These are phyloP conservation scores for Trachelus tabidus DNA, from an alignment of 2,888 invertebrate genomes.

Conservation along the genomic window DNA sequence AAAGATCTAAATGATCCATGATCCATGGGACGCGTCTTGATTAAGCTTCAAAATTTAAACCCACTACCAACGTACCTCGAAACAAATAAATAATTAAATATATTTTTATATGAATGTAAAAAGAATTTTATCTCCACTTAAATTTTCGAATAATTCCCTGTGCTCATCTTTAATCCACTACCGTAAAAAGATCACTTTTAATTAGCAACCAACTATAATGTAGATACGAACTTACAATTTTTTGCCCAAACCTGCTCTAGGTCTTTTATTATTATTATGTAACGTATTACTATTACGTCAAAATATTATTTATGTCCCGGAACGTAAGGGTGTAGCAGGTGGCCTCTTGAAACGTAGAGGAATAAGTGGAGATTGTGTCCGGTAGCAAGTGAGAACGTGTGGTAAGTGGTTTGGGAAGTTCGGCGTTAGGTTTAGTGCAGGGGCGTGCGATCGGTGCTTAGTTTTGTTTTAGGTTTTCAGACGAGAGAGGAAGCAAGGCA, in stretches of 20 bases:
- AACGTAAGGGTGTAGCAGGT: neutral
- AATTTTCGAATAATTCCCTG: neutral
- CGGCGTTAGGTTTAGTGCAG: conserved; percentile 5
- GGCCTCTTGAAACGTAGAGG: neutral
- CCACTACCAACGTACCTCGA: neutral
- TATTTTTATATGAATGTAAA: neutral
- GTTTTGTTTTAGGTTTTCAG: neutral
- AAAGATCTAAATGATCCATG: neutral
- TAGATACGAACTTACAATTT: neutral
- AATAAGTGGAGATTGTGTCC: conserved; percentile 3
- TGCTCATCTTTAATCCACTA: neutral
- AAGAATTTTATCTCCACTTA: neutral
- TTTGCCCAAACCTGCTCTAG: neutral
- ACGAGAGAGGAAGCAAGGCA: neutral
- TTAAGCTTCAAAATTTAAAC: neutral
- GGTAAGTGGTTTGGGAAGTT: neutral
- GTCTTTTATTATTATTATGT: neutral
- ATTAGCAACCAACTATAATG: too few relatives aligned
- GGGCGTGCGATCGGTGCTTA: conserved; percentile 1
- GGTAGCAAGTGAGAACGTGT: conserved; percentile 6
- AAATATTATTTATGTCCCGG: neutral
- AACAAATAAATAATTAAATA: neutral
- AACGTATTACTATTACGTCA: neutral
- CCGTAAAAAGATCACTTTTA: neutral
- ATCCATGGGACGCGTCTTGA: neutral